Conservation (phyloP, 2,113 vertebrate genomes). For the Phrynosoma platyrhinos region DNA sequence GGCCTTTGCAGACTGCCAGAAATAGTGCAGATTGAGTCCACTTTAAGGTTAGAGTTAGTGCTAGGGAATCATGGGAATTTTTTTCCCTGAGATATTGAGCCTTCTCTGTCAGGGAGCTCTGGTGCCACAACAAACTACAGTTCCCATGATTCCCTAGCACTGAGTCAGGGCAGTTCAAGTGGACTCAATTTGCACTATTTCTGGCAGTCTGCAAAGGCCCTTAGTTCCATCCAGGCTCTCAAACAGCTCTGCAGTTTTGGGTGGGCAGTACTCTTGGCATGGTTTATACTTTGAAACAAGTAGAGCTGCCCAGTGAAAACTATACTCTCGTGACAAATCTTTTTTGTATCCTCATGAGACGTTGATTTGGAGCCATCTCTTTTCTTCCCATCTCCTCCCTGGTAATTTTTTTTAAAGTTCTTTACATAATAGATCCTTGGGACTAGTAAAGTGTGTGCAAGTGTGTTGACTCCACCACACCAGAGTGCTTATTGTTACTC, state of each 20-base stretch:
- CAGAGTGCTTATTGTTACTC: conserved; percentile 72
- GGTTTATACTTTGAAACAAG: conserved; percentile 6
- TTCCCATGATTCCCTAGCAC: no score
- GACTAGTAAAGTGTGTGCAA: conserved; percentile 57
- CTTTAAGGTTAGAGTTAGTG: no score
- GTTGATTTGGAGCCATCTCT: conserved; percentile 46
- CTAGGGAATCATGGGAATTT: no score
- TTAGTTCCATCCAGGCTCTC: conserved; percentile 65
- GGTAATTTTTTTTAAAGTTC: conserved; percentile 67
- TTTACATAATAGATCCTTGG: conserved; percentile 68
- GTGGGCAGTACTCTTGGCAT: conserved; percentile 45
- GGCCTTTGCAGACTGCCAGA: no score
- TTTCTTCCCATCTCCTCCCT: conserved; percentile 30
- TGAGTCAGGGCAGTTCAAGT: no score
- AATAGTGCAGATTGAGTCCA: no score
- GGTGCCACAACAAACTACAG: no score
- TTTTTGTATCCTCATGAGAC: conserved; percentile 42
- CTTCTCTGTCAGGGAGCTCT: no score
- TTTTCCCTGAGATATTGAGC: no score
- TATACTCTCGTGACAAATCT: no score
- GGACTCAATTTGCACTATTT: no score
- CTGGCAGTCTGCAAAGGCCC: no score
- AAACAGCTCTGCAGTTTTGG: conserved; percentile 45
- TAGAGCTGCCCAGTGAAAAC: conserved; percentile 35
- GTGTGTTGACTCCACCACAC: conserved; percentile 74